These are phyloP conservation scores for Eupleurogrammus muticus DNA, from an alignment of 2,797 vertebrate species.

Conservation along the genomic window DNA sequence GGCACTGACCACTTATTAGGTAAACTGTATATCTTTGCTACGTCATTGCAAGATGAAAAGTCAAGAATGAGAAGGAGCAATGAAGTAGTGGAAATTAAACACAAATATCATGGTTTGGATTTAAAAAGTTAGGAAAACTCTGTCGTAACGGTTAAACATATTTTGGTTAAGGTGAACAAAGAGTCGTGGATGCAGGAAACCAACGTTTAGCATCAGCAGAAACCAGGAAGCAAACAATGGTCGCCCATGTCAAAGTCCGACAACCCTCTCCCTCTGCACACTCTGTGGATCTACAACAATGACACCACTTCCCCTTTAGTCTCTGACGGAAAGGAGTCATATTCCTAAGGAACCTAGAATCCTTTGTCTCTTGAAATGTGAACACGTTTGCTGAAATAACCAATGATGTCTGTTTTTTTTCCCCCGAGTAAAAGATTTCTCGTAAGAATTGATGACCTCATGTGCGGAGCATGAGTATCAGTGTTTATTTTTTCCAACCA, in stretches of 20 bases:
- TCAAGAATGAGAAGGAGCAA: conserved; percentile 3
- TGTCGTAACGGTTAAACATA: neutral
- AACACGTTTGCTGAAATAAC: neutral
- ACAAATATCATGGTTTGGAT: too few relatives aligned
- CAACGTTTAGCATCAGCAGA: too few relatives aligned
- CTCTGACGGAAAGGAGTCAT: neutral
- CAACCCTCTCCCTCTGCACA: conserved; percentile 7
- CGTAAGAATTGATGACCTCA: conserved; percentile 17
- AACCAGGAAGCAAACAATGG: neutral
- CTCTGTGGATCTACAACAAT: conserved; percentile 2
- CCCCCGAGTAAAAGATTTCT: neutral
- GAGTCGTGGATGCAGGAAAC: neutral
- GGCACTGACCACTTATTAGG: conserved; percentile 12
- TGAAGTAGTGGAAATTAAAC: too few relatives aligned
- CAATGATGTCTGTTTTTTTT: neutral
- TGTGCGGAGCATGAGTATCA: conserved; percentile 27
- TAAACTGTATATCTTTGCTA: conserved; percentile 50
- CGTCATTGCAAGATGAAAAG: conserved; percentile 20
- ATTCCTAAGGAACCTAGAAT: neutral
- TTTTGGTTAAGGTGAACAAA: conserved; percentile 15
- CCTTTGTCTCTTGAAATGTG: neutral
- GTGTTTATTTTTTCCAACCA: conserved; percentile 44
- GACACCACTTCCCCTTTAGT: conserved; percentile 6
- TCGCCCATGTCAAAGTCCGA: conserved; percentile 8
- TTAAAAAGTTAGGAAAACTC: neutral